Conservation (phyloP, 2,888 invertebrate species). For the Chalcosyrphus nemorum region DNA sequence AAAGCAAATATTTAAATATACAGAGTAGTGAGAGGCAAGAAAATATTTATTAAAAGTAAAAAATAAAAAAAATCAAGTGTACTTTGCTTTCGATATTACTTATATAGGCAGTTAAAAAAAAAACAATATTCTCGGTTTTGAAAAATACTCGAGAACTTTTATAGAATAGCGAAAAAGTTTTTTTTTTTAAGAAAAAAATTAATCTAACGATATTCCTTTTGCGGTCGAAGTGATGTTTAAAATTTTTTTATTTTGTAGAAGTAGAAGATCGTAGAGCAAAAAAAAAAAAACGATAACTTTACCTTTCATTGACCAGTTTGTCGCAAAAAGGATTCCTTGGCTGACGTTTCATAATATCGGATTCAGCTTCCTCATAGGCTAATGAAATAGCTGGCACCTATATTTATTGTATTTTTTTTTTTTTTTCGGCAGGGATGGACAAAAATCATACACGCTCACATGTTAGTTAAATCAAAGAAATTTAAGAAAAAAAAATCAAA, state of each 20-base stretch:
- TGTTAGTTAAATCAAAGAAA: slow-evolving; percentile 67
- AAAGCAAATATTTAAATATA: slow-evolving; percentile 61
- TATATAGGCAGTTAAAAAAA: slow-evolving; percentile 53
- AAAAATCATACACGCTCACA: slow-evolving; percentile 70
- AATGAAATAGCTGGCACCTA: slow-evolving; percentile 99
- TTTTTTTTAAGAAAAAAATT: slow-evolving; percentile 1
- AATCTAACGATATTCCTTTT: slow-evolving; percentile 62
- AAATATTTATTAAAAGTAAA: slow-evolving; percentile 39
- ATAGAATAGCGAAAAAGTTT: slow-evolving; percentile 40
- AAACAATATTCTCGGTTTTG: slow-evolving; percentile 33
- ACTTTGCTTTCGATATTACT: slow-evolving; percentile 74
- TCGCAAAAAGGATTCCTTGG: slow-evolving; percentile 98
- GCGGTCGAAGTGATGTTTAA: slow-evolving; percentile 65
- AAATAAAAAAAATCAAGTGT: slow-evolving; percentile 32
- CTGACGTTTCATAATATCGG: slow-evolving; percentile 99
- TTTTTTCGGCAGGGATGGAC: slow-evolving; percentile 69
- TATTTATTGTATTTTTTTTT: slow-evolving; percentile 75
- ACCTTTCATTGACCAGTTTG: slow-evolving; percentile 99
- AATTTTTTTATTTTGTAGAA: slow-evolving; percentile 35
- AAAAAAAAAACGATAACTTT: slow-evolving; percentile 82
- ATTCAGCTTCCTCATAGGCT: slow-evolving; percentile 99
- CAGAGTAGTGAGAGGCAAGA: slow-evolving; percentile 62
- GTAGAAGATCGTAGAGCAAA: slow-evolving; percentile 78
- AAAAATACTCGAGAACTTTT: slow-evolving; percentile 26
- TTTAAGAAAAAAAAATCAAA: slow-evolving; percentile 27